Percentiles rank a stretch among this genome's conserved stretches.
Evolutionary conservation across 2,113 vertebrate species (phyloP).

Genomic region (Pseudorhombus dupliciocellatus): DNA sequence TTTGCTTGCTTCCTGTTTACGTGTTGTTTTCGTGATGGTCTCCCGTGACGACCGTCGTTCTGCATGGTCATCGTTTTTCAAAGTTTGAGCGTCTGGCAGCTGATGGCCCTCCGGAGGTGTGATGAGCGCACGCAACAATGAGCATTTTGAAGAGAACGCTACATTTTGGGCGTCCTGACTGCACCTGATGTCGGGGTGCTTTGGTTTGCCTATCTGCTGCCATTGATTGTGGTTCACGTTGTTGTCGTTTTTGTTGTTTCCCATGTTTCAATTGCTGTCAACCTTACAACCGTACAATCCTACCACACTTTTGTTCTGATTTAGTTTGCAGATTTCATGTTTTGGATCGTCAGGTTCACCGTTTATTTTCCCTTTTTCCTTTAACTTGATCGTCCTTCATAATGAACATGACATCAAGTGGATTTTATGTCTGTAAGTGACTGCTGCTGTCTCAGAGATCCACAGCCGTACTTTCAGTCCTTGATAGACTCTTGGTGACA

Average conservation of each 20-base stretch:
- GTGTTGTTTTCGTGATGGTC: slow-evolving; percentile 66
- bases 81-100: slow-evolving; percentile 66
- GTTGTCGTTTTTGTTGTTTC: background rate
- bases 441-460: slow-evolving; percentile 43
- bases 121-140: slow-evolving; percentile 56
- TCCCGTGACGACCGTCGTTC: slow-evolving; percentile 63
- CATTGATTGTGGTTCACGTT: background rate
- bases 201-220: slow-evolving; percentile 3
- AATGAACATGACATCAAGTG: slow-evolving; percentile 29
- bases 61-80: slow-evolving; percentile 70
- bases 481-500: slow-evolving; percentile 69
- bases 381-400: background rate
- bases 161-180: slow-evolving; percentile 41
- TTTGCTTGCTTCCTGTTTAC: slow-evolving; percentile 68
- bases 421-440: slow-evolving; percentile 41
- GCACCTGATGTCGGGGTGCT: slow-evolving; percentile 70
- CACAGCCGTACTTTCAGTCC: slow-evolving; percentile 49
- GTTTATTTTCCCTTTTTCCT: background rate
- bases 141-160: slow-evolving; percentile 56
- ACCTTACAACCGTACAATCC: background rate
- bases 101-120: slow-evolving; percentile 69
- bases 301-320: background rate
- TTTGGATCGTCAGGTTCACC: background rate
- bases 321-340: background rate
- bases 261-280: background rate